A percentile compares a stretch with the other conserved stretches of the same genome.
phyloP scores from a whole-genome alignment of 2,113 vertebrate genomes.

The Bujurquina vittata region DNA sequence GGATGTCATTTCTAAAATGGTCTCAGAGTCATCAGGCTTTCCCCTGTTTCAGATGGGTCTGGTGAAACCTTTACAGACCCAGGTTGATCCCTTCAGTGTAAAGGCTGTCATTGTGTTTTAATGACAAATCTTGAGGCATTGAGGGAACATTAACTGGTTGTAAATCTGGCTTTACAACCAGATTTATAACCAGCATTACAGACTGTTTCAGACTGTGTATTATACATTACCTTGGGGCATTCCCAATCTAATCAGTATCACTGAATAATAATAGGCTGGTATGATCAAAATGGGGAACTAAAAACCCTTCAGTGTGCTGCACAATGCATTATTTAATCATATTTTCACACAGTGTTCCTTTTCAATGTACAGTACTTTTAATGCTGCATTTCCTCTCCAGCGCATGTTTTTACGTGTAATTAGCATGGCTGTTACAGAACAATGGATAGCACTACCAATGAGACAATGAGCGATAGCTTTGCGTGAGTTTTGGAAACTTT shows the following conservation, averaged over 20 bases:
- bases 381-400: background rate
- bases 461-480: background rate
- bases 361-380: too few species aligned
- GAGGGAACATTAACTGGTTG: constrained; percentile 37
- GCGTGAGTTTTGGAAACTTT: background rate
- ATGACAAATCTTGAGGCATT: constrained; percentile 26
- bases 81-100: background rate
- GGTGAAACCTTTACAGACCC: too few species aligned
- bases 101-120: constrained; percentile 35
- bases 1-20: constrained; percentile 14
- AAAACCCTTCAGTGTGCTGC: background rate
- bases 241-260: constrained; percentile 19
- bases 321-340: background rate
- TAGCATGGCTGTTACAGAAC: background rate
- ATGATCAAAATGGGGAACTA: background rate
- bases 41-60: constrained; percentile 16
- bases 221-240: constrained; percentile 6
- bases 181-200: constrained; percentile 47
- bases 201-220: constrained; percentile 21
- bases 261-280: background rate
- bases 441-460: background rate
- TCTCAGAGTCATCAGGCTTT: background rate
- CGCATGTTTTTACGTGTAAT: background rate
- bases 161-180: constrained; percentile 35
- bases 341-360: background rate